Percentiles rank a stretch among this genome's conserved stretches.
phyloP scores from a whole-genome alignment of 2,113 vertebrate species.

The Laticauda laticaudata region DNA sequence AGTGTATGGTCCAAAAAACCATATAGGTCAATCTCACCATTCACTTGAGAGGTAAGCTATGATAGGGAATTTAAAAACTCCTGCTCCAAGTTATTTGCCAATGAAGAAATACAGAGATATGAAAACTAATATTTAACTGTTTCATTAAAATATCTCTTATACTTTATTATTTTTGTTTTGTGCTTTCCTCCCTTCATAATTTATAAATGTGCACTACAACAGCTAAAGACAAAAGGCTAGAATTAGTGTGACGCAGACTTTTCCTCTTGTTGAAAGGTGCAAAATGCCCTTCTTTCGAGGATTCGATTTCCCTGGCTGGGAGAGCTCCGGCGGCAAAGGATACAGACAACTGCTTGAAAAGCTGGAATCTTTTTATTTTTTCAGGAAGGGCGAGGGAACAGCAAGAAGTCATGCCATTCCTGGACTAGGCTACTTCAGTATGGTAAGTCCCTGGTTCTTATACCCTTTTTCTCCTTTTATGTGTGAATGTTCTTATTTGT shows the following conservation, averaged over 20 bases:
- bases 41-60: background rate
- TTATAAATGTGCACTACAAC: background rate
- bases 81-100: background rate
- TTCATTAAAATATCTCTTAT: background rate
- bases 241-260: background rate
- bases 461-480: too few relatives aligned
- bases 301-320: too few relatives aligned
- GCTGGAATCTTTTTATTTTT: too few relatives aligned
- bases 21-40: background rate
- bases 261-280: too few relatives aligned
- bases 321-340: too few relatives aligned
- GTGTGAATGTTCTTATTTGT: too few relatives aligned
- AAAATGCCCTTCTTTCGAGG: too few relatives aligned
- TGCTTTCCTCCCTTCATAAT: background rate
- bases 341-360: too few relatives aligned
- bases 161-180: background rate
- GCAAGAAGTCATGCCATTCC: too few relatives aligned
- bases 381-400: too few relatives aligned
- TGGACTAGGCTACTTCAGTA: too few relatives aligned
- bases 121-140: background rate
- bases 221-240: background rate
- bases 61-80: background rate
- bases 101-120: background rate
- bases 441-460: too few relatives aligned
- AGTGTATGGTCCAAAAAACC: background rate